phyloP scores from a whole-genome alignment of 1,140 invertebrate genomes.

The Diprion similis region DNA sequence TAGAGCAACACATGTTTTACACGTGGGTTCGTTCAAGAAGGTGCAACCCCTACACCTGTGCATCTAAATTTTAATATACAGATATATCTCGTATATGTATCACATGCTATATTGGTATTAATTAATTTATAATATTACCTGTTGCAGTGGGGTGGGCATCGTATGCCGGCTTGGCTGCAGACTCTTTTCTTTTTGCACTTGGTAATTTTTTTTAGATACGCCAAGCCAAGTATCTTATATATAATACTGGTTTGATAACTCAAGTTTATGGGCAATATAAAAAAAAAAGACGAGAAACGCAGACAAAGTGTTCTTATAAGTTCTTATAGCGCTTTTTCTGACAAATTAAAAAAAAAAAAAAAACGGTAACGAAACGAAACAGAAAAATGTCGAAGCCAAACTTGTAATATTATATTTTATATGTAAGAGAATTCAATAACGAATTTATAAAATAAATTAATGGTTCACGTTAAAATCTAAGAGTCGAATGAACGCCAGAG shows the following conservation, averaged over 20 bases:
- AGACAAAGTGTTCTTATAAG: not conserved
- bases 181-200: constrained; percentile 12
- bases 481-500: not conserved
- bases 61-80: not conserved
- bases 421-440: not conserved
- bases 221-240: not conserved
- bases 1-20: constrained; percentile 3
- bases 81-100: not conserved
- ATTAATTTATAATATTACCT: constrained; percentile 37
- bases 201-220: not conserved
- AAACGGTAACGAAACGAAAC: too few species aligned
- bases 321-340: not conserved
- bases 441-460: not conserved
- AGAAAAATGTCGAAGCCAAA: too few species aligned
- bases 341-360: not conserved
- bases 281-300: not conserved
- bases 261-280: too few species aligned
- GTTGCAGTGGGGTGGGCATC: constrained; percentile 44
- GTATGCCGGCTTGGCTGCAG: not conserved
- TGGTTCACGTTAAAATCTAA: not conserved
- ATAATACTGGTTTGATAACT: not conserved
- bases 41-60: not conserved
- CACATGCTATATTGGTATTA: not conserved
- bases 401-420: not conserved
- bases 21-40: not conserved